These are phyloP conservation scores for Thymelicus lineola DNA, from an alignment of 2,888 invertebrate genomes.

Conservation along the genomic window DNA sequence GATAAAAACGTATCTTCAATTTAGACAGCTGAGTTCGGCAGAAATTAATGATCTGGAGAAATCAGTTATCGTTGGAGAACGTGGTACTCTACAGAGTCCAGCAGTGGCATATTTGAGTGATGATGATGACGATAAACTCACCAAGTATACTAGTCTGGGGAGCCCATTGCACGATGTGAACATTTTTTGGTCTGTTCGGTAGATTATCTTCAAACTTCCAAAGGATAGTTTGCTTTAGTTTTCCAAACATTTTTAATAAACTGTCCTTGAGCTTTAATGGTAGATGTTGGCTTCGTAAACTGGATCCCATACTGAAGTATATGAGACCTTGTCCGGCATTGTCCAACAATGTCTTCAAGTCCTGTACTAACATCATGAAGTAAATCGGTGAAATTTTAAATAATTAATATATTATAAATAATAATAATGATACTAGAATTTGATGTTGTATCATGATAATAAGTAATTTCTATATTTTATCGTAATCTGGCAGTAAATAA, in stretches of 20 bases:
- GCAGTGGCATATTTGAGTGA: too few species aligned
- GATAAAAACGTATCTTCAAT: too few species aligned
- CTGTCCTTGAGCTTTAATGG: conserved; percentile 51
- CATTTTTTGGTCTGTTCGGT: conserved; percentile 65
- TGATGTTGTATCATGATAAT: too few species aligned
- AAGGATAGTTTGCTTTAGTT: conserved; percentile 64
- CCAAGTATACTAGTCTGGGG: conserved; percentile 68
- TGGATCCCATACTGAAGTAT: conserved; percentile 73
- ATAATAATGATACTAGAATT: too few species aligned
- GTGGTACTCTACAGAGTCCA: too few species aligned
- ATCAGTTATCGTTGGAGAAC: too few species aligned
- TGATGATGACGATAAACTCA: conserved; percentile 37
- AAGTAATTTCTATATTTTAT: too few species aligned
- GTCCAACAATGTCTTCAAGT: conserved; percentile 64
- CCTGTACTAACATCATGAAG: conserved; percentile 46
- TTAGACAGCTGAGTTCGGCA: too few species aligned
- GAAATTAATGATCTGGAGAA: too few species aligned
- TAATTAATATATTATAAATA: too few species aligned
- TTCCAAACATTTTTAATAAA: conserved; percentile 58
- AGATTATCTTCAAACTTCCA: conserved; percentile 67
- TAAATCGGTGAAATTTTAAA: too few species aligned
- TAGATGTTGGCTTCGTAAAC: conserved; percentile 56
- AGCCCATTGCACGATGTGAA: conserved; percentile 71
- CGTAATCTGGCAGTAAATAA: too few species aligned
- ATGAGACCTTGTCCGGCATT: conserved; percentile 64